A percentile compares a stretch with the other conserved stretches of the same genome.
Conservation (phyloP, 1,140 invertebrate genomes). For the Solen grandis region DNA sequence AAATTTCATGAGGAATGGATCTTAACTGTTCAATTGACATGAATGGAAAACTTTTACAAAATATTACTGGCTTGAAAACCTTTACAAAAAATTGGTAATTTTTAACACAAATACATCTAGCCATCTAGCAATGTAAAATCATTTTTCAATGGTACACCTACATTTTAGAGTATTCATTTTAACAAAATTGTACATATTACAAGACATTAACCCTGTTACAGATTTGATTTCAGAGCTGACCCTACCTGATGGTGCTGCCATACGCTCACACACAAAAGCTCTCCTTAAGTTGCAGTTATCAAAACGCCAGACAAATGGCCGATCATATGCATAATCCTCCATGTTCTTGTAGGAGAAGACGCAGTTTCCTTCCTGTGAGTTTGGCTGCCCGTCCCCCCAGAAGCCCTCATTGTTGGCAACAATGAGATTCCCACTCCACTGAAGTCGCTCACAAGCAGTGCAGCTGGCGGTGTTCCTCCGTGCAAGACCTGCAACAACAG, state of each 20-base stretch:
- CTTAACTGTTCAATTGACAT: no score
- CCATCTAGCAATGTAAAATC: not conserved
- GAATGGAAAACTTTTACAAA: not conserved
- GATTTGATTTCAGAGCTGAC: not conserved
- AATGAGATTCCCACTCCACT: slow-evolving; percentile 19
- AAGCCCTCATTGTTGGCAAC: slow-evolving; percentile 6
- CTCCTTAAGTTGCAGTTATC: slow-evolving; percentile 10
- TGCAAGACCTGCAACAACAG: not conserved
- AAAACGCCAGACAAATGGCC: slow-evolving; percentile 27
- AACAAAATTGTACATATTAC: not conserved
- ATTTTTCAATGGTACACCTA: not conserved
- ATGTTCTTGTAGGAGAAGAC: slow-evolving; percentile 1
- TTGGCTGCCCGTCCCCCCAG: slow-evolving; percentile 43
- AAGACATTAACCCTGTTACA: not conserved
- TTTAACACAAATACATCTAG: not conserved
- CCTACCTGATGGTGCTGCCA: slow-evolving; percentile 42
- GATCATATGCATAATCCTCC: slow-evolving; percentile 36
- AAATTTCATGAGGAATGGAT: no score
- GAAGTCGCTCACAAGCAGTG: not conserved
- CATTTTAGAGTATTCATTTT: not conserved
- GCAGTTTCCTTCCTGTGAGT: slow-evolving; percentile 13
- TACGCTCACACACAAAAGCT: slow-evolving; percentile 43
- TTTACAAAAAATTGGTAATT: not conserved
- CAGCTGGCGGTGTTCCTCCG: not conserved
- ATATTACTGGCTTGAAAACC: not conserved